Conservation (phyloP, 1,140 invertebrate species). For the Lepidurus apus region DNA sequence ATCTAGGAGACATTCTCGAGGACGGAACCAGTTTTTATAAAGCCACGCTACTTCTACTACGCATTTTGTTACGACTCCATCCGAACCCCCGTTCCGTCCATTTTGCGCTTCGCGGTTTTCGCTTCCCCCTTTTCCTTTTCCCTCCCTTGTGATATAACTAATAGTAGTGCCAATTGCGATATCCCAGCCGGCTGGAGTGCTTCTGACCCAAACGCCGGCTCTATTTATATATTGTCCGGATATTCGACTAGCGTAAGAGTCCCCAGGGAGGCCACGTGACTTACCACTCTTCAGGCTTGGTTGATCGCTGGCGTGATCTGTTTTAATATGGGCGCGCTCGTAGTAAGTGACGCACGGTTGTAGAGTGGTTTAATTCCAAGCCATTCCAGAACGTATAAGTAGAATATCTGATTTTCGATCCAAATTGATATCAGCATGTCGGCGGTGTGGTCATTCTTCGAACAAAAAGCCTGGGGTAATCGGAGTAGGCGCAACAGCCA, state of each 20-base stretch:
- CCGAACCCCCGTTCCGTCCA: background rate
- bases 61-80: slow-evolving; percentile 8
- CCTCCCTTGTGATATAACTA: background rate
- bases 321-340: no score
- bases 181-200: background rate
- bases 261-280: no score
- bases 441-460: slow-evolving; percentile 9
- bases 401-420: background rate
- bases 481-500: slow-evolving; percentile 1
- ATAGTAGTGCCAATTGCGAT: background rate
- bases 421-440: background rate
- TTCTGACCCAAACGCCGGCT: background rate
- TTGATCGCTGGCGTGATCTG: no score
- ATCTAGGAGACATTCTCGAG: background rate
- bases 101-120: background rate
- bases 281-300: no score
- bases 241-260: background rate
- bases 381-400: background rate
- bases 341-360: background rate
- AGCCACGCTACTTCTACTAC: slow-evolving; percentile 11
- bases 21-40: background rate
- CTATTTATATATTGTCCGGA: background rate
- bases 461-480: slow-evolving; percentile 3
- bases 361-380: background rate
- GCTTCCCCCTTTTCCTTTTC: background rate